Percentiles rank a stretch among this genome's conserved stretches.
Evolutionary conservation across 2,797 vertebrate genomes (phyloP).

Genomic region (Karalla daura): DNA sequence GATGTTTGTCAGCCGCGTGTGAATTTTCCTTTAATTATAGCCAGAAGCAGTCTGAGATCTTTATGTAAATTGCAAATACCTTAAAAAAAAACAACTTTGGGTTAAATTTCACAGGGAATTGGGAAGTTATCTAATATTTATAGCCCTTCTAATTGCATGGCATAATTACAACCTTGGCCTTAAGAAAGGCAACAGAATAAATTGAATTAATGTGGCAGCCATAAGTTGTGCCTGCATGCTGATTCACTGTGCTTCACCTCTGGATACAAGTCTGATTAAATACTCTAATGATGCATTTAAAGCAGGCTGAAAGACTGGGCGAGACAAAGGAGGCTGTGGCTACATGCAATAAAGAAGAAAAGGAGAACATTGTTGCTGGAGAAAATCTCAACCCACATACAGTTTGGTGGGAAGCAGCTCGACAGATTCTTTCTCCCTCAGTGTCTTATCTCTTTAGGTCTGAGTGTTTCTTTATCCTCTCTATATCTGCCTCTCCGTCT

Average conservation of each 20-base stretch:
- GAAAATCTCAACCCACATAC: slow-evolving; percentile 16
- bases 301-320: slow-evolving; percentile 40
- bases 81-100: slow-evolving; percentile 58
- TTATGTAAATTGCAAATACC: slow-evolving; percentile 61
- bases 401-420: slow-evolving; percentile 20
- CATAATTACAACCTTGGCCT: slow-evolving; percentile 78
- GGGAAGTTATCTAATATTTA: slow-evolving; percentile 74
- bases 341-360: slow-evolving; percentile 27
- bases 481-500: slow-evolving; percentile 12
- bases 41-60: slow-evolving; percentile 39
- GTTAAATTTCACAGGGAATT: slow-evolving; percentile 65
- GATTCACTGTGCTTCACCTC: slow-evolving; percentile 65
- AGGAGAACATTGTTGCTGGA: slow-evolving; percentile 8
- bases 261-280: slow-evolving; percentile 69
- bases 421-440: background rate
- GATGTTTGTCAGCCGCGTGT: slow-evolving; percentile 37
- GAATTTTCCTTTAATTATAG: slow-evolving; percentile 54
- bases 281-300: slow-evolving; percentile 63
- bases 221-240: slow-evolving; percentile 70
- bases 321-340: slow-evolving; percentile 22
- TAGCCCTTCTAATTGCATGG: slow-evolving; percentile 75
- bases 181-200: slow-evolving; percentile 78
- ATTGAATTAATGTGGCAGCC: slow-evolving; percentile 76
- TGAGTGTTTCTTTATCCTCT: slow-evolving; percentile 46
- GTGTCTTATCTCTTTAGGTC: slow-evolving; percentile 33